phyloP scores from a whole-genome alignment of 2,113 vertebrate species.

The Oryctolagus cuniculus region DNA sequence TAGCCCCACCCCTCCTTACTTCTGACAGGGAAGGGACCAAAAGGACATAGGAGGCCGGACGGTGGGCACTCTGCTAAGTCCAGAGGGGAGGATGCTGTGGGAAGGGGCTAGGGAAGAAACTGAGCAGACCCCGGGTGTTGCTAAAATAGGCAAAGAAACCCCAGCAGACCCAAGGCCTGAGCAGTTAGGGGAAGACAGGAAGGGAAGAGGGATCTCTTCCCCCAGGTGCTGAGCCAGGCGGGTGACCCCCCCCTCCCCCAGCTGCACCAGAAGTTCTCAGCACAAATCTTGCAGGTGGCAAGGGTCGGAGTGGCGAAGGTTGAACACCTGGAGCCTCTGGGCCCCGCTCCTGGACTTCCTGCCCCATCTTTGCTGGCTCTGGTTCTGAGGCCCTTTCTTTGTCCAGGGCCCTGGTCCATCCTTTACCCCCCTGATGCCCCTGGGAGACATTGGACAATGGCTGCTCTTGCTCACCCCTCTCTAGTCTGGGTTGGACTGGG shows the following conservation, averaged over 20 bases:
- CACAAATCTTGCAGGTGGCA: background rate
- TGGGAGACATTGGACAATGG: background rate
- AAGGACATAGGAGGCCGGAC: background rate
- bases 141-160: background rate
- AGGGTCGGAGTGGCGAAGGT: background rate
- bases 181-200: background rate
- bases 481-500: background rate
- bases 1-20: background rate
- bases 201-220: background rate
- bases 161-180: background rate
- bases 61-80: background rate
- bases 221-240: no score
- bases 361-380: background rate
- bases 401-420: background rate
- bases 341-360: background rate
- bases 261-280: background rate
- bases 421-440: background rate
- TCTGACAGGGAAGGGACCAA: background rate
- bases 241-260: no score
- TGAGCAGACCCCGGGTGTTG: background rate
- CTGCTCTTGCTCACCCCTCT: background rate
- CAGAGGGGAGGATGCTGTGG: accelerated
- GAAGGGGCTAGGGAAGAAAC: background rate
- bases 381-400: background rate
- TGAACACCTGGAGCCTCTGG: background rate